Percentiles rank a stretch among this genome's conserved stretches.
phyloP scores from a whole-genome alignment of 2,797 vertebrate species.

The Miichthys miiuy region DNA sequence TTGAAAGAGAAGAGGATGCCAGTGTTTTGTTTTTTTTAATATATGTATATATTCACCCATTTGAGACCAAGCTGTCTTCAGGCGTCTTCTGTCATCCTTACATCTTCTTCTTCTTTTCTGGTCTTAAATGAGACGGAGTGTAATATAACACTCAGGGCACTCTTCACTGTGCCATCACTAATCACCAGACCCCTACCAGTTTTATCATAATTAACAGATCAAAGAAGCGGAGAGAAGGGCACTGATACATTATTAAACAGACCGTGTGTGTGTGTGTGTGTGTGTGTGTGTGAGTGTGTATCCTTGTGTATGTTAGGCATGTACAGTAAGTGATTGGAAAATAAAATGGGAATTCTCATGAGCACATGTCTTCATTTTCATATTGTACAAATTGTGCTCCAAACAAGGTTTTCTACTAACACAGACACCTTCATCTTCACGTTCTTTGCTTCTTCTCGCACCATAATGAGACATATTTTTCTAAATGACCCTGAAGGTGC shows the following conservation, averaged over 20 bases:
- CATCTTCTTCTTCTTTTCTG: constrained; percentile 53
- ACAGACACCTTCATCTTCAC: not conserved
- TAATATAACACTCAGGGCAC: constrained; percentile 57
- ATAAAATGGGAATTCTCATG: constrained; percentile 33
- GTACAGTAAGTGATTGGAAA: constrained; percentile 31
- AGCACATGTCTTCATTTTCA: constrained; percentile 43
- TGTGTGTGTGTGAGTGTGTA: not conserved
- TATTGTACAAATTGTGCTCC: constrained; percentile 34
- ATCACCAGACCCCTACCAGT: constrained; percentile 73
- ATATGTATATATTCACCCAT: not conserved
- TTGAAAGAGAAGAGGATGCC: constrained; percentile 22
- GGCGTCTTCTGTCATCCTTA: constrained; percentile 58
- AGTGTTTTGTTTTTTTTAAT: constrained; percentile 4
- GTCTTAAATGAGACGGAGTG: constrained; percentile 59
- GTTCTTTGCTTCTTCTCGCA: not conserved
- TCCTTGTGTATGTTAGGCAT: constrained; percentile 17
- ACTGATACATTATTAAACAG: constrained; percentile 76
- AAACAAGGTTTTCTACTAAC: constrained; percentile 19
- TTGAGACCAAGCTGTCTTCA: constrained; percentile 35
- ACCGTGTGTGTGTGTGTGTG: constrained; percentile 33
- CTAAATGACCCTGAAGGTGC: constrained; percentile 8
- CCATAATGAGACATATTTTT: constrained; percentile 7
- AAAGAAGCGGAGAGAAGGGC: constrained; percentile 73
- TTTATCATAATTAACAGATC: constrained; percentile 80
- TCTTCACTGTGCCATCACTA: constrained; percentile 64